These are phyloP conservation scores for Palloptera scutellata DNA, from an alignment of 2,888 invertebrate species.

Conservation along the genomic window DNA sequence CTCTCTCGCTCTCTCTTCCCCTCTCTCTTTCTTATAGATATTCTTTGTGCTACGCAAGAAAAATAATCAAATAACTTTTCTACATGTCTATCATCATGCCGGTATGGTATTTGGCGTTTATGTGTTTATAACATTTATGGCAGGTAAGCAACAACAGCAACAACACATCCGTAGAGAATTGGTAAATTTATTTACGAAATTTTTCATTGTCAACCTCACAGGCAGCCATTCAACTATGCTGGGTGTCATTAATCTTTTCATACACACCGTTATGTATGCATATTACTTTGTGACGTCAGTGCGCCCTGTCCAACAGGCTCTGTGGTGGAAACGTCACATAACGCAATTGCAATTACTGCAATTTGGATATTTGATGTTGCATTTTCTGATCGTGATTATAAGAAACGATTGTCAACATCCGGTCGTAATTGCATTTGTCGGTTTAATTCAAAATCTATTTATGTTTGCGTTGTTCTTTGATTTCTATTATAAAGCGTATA, in stretches of 20 bases:
- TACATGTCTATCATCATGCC: slow-evolving; percentile 87
- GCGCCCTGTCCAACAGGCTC: slow-evolving; percentile 73
- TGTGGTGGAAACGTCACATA: slow-evolving; percentile 87
- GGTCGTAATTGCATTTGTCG: slow-evolving; percentile 48
- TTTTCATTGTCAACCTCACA: slow-evolving; percentile 44
- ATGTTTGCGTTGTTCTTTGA: slow-evolving; percentile 63
- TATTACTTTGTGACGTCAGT: slow-evolving; percentile 82
- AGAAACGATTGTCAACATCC: slow-evolving; percentile 55
- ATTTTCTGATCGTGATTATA: slow-evolving; percentile 65
- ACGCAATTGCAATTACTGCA: slow-evolving; percentile 85
- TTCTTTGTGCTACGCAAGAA: slow-evolving; percentile 87
- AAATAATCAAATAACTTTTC: slow-evolving; percentile 80
- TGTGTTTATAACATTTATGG: slow-evolving; percentile 67
- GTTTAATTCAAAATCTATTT: slow-evolving; percentile 58
- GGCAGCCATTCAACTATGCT: slow-evolving; percentile 77
- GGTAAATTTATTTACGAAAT: neutral
- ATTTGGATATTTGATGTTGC: slow-evolving; percentile 70
- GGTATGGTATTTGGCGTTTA: slow-evolving; percentile 79
- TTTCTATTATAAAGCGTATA: slow-evolving; percentile 59
- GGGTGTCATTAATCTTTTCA: slow-evolving; percentile 77
- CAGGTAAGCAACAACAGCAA: slow-evolving; percentile 64
- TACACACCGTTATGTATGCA: slow-evolving; percentile 84
- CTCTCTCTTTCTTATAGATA: slow-evolving; percentile 46
- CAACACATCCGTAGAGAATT: neutral
- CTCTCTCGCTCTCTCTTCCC: too few species aligned